Evolutionary conservation across 2,113 vertebrate species (phyloP).

Genomic region (Bubo blakistoni): DNA sequence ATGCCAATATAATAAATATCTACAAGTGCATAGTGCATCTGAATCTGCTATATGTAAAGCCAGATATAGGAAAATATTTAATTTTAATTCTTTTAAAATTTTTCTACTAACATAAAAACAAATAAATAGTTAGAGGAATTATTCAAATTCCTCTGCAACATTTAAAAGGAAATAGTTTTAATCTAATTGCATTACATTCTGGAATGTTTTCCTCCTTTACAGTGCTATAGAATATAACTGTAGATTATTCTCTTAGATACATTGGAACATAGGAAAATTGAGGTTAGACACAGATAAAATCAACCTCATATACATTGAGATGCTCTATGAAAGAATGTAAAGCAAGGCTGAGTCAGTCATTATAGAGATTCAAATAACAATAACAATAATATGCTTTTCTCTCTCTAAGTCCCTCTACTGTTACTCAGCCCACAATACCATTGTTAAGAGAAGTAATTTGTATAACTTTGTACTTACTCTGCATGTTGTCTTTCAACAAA

Average conservation of each 20-base stretch:
- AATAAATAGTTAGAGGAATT: not conserved
- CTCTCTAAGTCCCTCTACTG: not conserved
- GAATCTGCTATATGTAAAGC: not conserved
- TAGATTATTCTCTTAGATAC: not conserved
- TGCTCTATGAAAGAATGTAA: not conserved
- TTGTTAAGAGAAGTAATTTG: not conserved
- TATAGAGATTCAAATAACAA: not conserved
- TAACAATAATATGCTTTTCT: not conserved
- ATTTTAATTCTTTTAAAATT: not conserved
- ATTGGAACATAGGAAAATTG: not conserved
- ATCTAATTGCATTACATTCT: not conserved
- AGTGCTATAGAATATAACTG: not conserved
- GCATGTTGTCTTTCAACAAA: not conserved
- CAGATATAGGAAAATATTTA: not conserved
- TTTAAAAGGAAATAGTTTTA: not conserved
- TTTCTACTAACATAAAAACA: not conserved
- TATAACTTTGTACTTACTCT: not conserved
- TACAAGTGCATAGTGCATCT: fast-evolving
- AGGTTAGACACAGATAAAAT: not conserved
- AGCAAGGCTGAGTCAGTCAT: not conserved
- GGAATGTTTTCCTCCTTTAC: not conserved
- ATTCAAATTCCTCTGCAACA: not conserved
- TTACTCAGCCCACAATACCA: not conserved
- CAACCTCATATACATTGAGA: not conserved
- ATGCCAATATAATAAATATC: not conserved